Percentiles rank a stretch among this genome's conserved stretches.
phyloP scores from a whole-genome alignment of 1,140 invertebrate species.

The Hermatobates lingyangjiaoensis region DNA sequence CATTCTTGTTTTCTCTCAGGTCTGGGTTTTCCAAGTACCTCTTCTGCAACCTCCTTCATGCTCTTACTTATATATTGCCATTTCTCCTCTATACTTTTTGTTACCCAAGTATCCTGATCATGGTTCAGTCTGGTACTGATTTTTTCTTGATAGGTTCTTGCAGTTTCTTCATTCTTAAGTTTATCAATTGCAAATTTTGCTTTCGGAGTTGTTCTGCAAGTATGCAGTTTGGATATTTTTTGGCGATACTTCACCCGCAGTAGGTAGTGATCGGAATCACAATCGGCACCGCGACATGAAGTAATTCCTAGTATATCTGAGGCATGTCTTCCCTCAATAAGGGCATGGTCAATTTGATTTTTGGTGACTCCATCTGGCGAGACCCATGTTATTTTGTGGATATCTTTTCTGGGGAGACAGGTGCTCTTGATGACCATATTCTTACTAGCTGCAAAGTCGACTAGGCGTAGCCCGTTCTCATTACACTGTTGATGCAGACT shows the following conservation, averaged over 20 bases:
- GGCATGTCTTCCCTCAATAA: slow-evolving; percentile 7
- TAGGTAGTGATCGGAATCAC: neutral
- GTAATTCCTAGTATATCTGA: neutral
- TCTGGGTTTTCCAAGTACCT: too few relatives aligned
- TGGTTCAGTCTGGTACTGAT: neutral
- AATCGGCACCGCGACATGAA: neutral
- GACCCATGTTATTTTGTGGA: slow-evolving; percentile 14
- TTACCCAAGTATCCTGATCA: neutral
- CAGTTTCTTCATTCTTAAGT: neutral
- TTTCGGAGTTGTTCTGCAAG: neutral
- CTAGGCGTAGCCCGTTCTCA: slow-evolving; percentile 14
- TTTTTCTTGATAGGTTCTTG: neutral
- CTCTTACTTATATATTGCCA: neutral
- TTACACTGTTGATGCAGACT: slow-evolving; percentile 17
- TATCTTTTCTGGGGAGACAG: slow-evolving; percentile 12
- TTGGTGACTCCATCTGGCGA: slow-evolving; percentile 10
- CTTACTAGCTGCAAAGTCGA: slow-evolving; percentile 12
- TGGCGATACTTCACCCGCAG: neutral
- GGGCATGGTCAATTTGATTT: slow-evolving; percentile 15
- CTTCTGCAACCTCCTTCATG: neutral
- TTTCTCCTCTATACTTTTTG: neutral
- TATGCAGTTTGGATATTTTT: neutral
- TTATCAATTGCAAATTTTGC: neutral
- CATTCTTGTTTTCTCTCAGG: neutral
- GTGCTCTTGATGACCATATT: slow-evolving; percentile 15